phyloP scores from a whole-genome alignment of 2,113 vertebrate species.

The Cochlearius cochlearius region DNA sequence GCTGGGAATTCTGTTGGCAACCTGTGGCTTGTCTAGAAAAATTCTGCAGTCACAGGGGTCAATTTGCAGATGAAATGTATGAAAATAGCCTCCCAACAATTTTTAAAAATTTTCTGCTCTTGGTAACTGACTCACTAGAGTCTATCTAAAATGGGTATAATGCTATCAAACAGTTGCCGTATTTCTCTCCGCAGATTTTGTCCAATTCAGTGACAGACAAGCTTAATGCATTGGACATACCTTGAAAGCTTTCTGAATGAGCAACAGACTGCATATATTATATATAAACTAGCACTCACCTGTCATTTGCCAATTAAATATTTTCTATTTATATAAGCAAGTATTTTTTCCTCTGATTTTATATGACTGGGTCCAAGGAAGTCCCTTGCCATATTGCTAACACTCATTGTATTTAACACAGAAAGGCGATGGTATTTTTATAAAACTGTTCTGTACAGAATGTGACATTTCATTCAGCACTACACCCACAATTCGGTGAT shows the following conservation, averaged over 20 bases:
- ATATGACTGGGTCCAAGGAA: not conserved
- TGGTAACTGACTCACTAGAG: not conserved
- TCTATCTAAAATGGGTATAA: not conserved
- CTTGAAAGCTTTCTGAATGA: not conserved
- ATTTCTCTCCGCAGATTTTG: not conserved
- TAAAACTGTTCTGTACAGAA: constrained; percentile 39
- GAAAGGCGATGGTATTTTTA: constrained; percentile 25
- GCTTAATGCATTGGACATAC: not conserved
- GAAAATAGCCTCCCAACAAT: not conserved
- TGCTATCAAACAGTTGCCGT: not conserved
- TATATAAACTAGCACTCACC: not conserved
- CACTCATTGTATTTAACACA: not conserved
- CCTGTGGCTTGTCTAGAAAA: not conserved
- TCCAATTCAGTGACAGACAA: not conserved
- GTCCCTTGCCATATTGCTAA: not conserved
- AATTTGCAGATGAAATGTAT: not conserved
- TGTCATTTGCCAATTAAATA: not conserved
- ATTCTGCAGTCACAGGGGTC: not conserved
- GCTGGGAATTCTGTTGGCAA: not conserved
- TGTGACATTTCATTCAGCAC: constrained; percentile 40
- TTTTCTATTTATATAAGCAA: not conserved
- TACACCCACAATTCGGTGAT: constrained; percentile 3
- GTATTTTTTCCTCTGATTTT: not conserved
- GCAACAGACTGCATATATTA: not conserved
- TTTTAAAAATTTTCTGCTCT: not conserved